Conservation (phyloP, 2,888 invertebrate species). For the Globia sparganii region DNA sequence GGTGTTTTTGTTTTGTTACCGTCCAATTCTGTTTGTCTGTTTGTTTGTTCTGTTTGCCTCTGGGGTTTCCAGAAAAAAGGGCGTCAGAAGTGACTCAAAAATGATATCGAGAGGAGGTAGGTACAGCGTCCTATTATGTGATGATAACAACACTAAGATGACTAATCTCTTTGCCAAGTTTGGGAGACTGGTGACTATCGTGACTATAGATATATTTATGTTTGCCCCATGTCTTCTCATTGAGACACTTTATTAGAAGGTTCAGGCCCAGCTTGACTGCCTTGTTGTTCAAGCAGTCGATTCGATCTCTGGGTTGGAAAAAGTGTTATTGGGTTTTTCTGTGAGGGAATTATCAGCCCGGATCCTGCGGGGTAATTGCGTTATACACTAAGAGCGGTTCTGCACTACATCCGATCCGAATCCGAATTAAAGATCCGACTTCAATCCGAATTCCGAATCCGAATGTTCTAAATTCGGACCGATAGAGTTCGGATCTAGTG, state of each 20-base stretch:
- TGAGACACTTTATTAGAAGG: conserved; percentile 1
- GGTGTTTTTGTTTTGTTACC: conserved; percentile 31
- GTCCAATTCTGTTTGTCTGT: conserved; percentile 10
- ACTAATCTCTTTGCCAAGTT: conserved; percentile 3
- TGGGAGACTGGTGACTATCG: not conserved
- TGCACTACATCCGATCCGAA: too few species aligned
- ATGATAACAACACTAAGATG: not conserved
- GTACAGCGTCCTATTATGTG: not conserved
- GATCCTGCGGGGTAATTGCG: not conserved
- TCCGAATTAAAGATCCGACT: too few species aligned
- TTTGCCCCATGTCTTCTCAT: not conserved
- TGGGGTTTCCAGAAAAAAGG: conserved; percentile 10
- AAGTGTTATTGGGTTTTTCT: not conserved
- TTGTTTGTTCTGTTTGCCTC: conserved; percentile 27
- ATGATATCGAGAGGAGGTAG: not conserved
- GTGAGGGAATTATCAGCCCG: not conserved
- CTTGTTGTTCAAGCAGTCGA: not conserved
- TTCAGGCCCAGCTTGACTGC: not conserved
- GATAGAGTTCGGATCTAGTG: too few species aligned
- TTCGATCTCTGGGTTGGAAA: not conserved
- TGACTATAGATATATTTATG: not conserved
- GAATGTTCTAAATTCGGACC: too few species aligned
- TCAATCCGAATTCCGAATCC: too few species aligned
- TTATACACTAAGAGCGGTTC: not conserved
- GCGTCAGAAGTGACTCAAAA: not conserved